Evolutionary conservation across 2,113 vertebrate genomes (phyloP).

Genomic region (Cebus imitator): DNA sequence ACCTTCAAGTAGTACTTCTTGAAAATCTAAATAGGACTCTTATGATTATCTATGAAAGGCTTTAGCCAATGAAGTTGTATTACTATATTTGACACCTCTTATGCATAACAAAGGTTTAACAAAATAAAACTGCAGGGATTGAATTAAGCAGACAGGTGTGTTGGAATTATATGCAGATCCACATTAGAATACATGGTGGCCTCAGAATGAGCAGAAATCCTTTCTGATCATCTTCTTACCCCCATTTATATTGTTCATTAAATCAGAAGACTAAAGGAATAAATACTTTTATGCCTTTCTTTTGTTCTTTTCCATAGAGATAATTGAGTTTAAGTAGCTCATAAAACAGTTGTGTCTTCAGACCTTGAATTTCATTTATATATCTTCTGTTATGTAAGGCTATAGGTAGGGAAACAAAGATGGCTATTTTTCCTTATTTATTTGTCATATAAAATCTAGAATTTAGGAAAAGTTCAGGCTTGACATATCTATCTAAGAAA

Average conservation of each 20-base stretch:
- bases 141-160: background rate
- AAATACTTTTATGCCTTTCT: background rate
- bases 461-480: background rate
- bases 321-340: background rate
- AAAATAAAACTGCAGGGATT: background rate
- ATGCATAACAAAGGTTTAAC: background rate
- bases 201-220: background rate
- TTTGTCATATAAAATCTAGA: background rate
- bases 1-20: background rate
- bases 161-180: background rate
- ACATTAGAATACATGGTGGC: background rate
- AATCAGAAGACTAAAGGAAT: background rate
- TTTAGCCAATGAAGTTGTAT: background rate
- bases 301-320: background rate
- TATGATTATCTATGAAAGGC: background rate
- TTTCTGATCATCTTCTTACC: background rate
- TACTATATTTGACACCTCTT: background rate
- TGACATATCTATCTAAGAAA: background rate
- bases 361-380: constrained; percentile 9
- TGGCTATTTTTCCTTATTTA: background rate
- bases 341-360: background rate
- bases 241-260: background rate
- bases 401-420: background rate
- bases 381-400: background rate
- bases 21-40: constrained; percentile 35